Evolutionary conservation across 2,888 invertebrate genomes (phyloP), one percentile per base, ranked within the genome.

Genomic region (Lamellibrachia satsuma): DNA sequence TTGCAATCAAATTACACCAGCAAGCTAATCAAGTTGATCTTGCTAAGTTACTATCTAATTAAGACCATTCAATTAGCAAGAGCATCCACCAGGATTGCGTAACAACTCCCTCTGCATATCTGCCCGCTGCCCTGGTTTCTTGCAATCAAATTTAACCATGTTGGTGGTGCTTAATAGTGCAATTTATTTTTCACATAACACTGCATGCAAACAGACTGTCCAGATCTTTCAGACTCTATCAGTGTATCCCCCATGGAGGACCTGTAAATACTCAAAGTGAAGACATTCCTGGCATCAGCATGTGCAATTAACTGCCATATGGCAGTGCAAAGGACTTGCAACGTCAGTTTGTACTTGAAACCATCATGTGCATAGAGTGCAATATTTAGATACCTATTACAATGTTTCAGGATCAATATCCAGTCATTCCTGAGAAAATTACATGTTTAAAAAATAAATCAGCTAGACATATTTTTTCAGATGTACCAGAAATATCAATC

Each of bases 1-100:
- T 22, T 75, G 22, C 75, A 75, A 75, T 75, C 75, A 75, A 75
- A 75, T 75, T 75, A 75, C 75, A 2, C n/a, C 22, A 39, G 39
- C 39, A 15, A 3, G 22, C 75, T 75, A 75, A 75, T 75, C 75
- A 75, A 75, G 75, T 75, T 75, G 75, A 75, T 75, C 75, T 75
- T 75, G 75, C 75, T 75, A 75, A 75, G 75, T 75, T 75, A 75
- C 75, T 75, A 75, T 75, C 75, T 75, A 75, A 75, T 75, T 75
- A 75, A 75, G 75, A 75, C 75, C 75, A 75, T 75, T 75, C 75
- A 75, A 75, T 75, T 75, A 15, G 75, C 75, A 11, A 15, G 75
- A 75, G 75, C 75, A 75, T 75, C 75, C 75, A 75, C 75, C 75
- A 22, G 75, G 75, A 75, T 75, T 75, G 75, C 75, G 22, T 75